These are phyloP conservation scores for Plebejus anna DNA, from an alignment of 2,888 invertebrate genomes.

Conservation along the genomic window DNA sequence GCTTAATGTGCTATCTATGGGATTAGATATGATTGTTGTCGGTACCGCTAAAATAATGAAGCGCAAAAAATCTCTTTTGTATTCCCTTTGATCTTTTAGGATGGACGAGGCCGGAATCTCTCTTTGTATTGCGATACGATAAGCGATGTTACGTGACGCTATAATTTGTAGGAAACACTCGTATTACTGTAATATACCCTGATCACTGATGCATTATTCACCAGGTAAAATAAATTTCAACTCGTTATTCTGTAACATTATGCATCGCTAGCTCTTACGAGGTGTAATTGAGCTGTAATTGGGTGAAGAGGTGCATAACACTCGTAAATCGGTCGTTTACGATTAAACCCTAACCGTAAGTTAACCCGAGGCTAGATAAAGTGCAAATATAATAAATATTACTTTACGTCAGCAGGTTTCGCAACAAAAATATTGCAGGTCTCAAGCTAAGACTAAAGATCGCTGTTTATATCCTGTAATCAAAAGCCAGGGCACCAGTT, in stretches of 20 bases:
- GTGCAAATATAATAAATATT: background rate
- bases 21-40: background rate
- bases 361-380: background rate
- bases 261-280: background rate
- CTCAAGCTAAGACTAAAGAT: background rate
- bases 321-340: background rate
- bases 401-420: background rate
- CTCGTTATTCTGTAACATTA: background rate
- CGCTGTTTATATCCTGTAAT: background rate
- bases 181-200: no score
- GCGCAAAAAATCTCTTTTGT: no score
- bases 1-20: background rate
- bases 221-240: background rate
- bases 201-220: background rate
- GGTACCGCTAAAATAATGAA: no score
- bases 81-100: no score
- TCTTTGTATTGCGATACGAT: background rate
- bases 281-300: background rate
- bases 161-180: background rate
- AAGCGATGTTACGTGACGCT: background rate
- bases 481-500: conserved; percentile 5
- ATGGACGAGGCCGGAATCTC: no score
- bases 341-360: background rate
- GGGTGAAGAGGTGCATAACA: background rate
- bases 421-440: background rate